Evolutionary conservation across 2,888 invertebrate species (phyloP), one percentile per base, ranked within the genome.

Genomic region (Oegoconia quadripuncta): DNA sequence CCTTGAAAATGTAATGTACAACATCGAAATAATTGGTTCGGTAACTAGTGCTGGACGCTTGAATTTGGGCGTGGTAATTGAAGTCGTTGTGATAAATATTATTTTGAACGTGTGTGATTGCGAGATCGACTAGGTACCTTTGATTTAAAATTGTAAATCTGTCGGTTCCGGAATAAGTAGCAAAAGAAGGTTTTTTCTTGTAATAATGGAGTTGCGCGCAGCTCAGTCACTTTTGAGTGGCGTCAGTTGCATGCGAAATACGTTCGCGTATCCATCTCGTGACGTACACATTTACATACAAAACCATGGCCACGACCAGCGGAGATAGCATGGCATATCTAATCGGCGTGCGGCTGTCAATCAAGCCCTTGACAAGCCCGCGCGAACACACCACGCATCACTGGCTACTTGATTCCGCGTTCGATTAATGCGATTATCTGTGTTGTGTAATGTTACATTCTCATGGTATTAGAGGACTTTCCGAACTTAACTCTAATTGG

Each of bases 251-350:
- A 61, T 57, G 67, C 59, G 64, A 64, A 73, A 64, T 70, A 25
- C 58, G 52, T 50, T 53, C 34, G 59, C 59, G 42, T 65, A 65
- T 65, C 54, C 43, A 45, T 50, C 41, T 39, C 43, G 66, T 70
- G 75, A 74, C 72, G 60, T 60, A 51, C 50, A 55, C 69, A 84
- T 84, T 82, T 81, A 78, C 83, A 83, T 84, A 83, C 77, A 83
- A 81, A 82, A 74, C 75, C 63, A 49, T 52, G 59, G 57, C 65
- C 71, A 73, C 69, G 79, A 72, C 71, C 75, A 67, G 60, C 59
- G 53, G 55, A 69, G 77, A 79, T 77, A 76, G 66, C 71, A 65
- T 68, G 69, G 78, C 74, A 74, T 81, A 80, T 80, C 81, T 84
- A 84, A 84, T 83, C 74, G 55, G 61, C 50, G 55, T 74, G 73